Evolutionary conservation across 1,140 invertebrate genomes (phyloP).

Genomic region (Pseudomyrmex dendroicus): DNA sequence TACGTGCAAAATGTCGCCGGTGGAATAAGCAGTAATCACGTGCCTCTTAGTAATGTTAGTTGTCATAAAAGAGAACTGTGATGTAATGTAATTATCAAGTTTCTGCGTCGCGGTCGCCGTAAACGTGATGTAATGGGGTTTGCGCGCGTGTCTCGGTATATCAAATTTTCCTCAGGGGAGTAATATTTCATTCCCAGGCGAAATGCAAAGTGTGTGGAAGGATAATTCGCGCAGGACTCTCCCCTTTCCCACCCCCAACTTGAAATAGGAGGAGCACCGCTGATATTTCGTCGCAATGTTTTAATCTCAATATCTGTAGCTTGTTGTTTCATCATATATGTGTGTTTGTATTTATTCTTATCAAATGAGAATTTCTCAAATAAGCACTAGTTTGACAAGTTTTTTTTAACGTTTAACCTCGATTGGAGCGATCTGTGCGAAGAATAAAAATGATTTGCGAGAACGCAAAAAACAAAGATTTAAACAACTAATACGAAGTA

Average conservation of each 20-base stretch:
- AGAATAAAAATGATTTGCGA: too few species aligned
- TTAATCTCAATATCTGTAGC: neutral
- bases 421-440: too few species aligned
- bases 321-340: neutral
- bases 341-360: neutral
- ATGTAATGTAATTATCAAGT: constrained; percentile 58
- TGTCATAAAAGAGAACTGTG: constrained; percentile 50
- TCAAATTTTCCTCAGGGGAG: constrained; percentile 46
- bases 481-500: too few species aligned
- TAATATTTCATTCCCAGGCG: constrained; percentile 42
- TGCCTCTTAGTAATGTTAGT: constrained; percentile 31
- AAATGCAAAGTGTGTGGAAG: constrained; percentile 15
- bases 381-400: too few species aligned
- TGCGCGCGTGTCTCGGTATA: constrained; percentile 48
- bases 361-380: too few species aligned
- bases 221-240: constrained; percentile 25
- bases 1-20: neutral
- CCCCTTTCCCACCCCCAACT: neutral
- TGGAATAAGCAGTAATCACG: constrained; percentile 32
- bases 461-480: too few species aligned
- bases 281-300: constrained; percentile 2
- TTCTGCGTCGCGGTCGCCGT: constrained; percentile 38
- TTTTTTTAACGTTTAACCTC: too few species aligned
- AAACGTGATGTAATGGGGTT: constrained; percentile 52
- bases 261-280: neutral